These are phyloP conservation scores for Carettochelys insculpta DNA, from an alignment of 2,113 vertebrate genomes.

Conservation along the genomic window DNA sequence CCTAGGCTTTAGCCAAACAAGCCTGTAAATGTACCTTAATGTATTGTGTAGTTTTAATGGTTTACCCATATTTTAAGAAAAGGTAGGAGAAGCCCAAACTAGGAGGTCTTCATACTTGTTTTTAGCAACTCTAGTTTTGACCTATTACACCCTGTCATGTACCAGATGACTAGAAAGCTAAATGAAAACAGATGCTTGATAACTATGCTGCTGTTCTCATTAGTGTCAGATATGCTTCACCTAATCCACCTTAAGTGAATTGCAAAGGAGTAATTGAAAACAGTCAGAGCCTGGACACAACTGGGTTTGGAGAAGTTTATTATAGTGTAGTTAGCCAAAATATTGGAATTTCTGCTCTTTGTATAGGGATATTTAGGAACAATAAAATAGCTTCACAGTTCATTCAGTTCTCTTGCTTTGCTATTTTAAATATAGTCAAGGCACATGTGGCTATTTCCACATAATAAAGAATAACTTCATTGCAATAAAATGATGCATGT, in stretches of 20 bases:
- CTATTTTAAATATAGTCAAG: not conserved
- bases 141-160: not conserved
- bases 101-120: not conserved
- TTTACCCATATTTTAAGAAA: not conserved
- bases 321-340: not conserved
- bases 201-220: not conserved
- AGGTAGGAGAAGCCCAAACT: not conserved
- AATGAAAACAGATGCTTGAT: not conserved
- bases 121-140: not conserved
- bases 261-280: not conserved
- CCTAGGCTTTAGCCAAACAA: not conserved
- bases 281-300: not conserved
- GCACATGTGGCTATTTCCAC: not conserved
- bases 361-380: not conserved
- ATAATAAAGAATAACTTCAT: not conserved
- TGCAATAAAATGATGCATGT: not conserved
- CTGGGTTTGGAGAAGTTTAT: too few relatives aligned
- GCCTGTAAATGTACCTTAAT: not conserved
- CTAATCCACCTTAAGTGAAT: not conserved
- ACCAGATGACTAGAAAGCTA: not conserved
- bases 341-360: not conserved
- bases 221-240: not conserved
- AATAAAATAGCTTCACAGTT: slow-evolving; percentile 17
- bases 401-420: not conserved
- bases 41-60: not conserved